These are phyloP conservation scores for Atethmia centrago DNA, from an alignment of 2,888 invertebrate genomes.

Conservation along the genomic window DNA sequence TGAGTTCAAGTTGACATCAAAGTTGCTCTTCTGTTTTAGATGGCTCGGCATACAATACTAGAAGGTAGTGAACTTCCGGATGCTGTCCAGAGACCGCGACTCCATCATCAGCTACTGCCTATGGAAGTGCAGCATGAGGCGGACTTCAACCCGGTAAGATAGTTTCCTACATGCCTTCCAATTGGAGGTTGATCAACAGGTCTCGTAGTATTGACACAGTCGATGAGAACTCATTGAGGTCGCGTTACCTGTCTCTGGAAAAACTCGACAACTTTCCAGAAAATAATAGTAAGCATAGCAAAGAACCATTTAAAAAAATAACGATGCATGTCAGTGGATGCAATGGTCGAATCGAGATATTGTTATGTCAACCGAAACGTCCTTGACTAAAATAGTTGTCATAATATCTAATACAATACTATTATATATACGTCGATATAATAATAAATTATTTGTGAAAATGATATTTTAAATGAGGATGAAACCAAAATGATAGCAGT, in stretches of 20 bases:
- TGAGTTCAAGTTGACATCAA: background rate
- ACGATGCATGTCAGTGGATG: slow-evolving; percentile 13
- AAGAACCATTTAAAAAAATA: slow-evolving; percentile 10
- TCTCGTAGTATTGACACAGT: background rate
- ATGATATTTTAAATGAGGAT: slow-evolving; percentile 3
- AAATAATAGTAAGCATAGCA: background rate
- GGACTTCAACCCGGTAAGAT: slow-evolving; percentile 89
- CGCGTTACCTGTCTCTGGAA: background rate
- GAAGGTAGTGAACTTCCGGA: slow-evolving; percentile 92
- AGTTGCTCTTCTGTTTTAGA: slow-evolving; percentile 80
- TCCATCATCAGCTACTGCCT: slow-evolving; percentile 97
- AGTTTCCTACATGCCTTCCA: background rate
- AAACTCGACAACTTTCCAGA: background rate
- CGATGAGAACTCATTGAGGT: background rate
- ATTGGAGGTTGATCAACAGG: background rate
- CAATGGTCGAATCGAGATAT: slow-evolving; percentile 26
- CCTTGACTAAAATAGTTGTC: slow-evolving; percentile 38
- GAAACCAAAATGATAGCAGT: slow-evolving; percentile 1
- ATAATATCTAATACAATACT: slow-evolving; percentile 22
- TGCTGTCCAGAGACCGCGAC: slow-evolving; percentile 92
- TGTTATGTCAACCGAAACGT: slow-evolving; percentile 20
- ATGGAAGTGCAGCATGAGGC: slow-evolving; percentile 93
- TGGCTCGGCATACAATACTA: slow-evolving; percentile 92
- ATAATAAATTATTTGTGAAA: slow-evolving; percentile 29
- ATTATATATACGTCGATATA: slow-evolving; percentile 34